These are phyloP conservation scores for Taenioides sp. DNA, from an alignment of 2,797 vertebrate genomes.

Conservation along the genomic window DNA sequence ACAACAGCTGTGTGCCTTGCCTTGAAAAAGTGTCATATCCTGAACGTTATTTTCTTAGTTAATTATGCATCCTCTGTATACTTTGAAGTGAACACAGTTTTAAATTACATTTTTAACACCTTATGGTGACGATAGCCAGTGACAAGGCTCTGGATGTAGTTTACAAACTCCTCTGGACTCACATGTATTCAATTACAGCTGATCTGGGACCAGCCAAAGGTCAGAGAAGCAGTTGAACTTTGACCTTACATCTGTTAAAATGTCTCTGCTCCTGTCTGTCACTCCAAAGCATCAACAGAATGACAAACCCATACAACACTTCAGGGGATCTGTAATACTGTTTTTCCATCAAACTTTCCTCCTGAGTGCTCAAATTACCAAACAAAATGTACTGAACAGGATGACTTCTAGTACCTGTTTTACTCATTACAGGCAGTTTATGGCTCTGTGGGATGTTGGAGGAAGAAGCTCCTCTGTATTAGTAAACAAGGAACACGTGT, in stretches of 20 bases:
- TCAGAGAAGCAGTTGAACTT: conserved; percentile 31
- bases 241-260: conserved; percentile 45
- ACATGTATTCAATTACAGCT: conserved; percentile 28
- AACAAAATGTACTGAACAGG: conserved; percentile 1
- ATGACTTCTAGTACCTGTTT: conserved; percentile 36
- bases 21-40: no score
- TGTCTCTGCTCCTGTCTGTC: conserved; percentile 20
- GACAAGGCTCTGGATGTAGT: not conserved
- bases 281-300: not conserved
- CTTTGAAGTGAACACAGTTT: not conserved
- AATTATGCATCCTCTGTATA: not conserved
- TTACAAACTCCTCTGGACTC: conserved; percentile 6
- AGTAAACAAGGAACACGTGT: conserved; percentile 30
- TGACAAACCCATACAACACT: not conserved
- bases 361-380: conserved; percentile 10
- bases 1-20: no score
- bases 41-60: not conserved
- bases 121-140: conserved; percentile 17
- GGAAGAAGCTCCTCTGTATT: conserved; percentile 4
- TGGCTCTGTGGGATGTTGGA: conserved; percentile 48
- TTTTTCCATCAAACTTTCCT: conserved; percentile 1
- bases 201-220: conserved; percentile 45
- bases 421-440: conserved; percentile 24
- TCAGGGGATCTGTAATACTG: not conserved
- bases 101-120: not conserved